Conservation (phyloP, 1,140 invertebrate genomes). For the Leguminivora glycinivorella region DNA sequence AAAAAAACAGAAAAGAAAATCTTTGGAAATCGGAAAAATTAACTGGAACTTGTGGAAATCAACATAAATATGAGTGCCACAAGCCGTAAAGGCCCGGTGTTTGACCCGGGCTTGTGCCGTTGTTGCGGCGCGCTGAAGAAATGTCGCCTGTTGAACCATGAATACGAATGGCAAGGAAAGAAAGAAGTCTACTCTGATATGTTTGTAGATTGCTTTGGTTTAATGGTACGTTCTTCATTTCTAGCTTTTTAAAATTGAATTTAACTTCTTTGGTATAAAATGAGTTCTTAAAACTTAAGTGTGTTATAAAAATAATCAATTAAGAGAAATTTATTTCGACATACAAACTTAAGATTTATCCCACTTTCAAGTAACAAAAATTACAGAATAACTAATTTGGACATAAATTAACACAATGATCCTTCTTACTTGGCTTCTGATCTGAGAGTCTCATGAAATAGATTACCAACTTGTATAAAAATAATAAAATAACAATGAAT, state of each 20-base stretch:
- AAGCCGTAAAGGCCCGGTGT: slow-evolving; percentile 55
- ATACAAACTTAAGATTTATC: too few species aligned
- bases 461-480: too few species aligned
- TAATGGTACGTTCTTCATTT: slow-evolving; percentile 46
- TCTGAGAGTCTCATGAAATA: too few species aligned
- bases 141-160: slow-evolving; percentile 60
- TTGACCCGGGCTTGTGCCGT: slow-evolving; percentile 60
- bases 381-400: too few species aligned
- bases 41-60: slow-evolving; percentile 28
- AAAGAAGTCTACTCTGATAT: slow-evolving; percentile 69
- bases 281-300: not conserved
- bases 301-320: not conserved
- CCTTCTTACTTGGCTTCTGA: too few species aligned
- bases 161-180: slow-evolving; percentile 61
- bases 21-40: not conserved
- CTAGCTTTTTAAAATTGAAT: not conserved
- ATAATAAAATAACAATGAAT: too few species aligned
- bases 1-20: not conserved
- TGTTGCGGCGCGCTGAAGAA: slow-evolving; percentile 63
- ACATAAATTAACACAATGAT: too few species aligned
- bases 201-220: slow-evolving; percentile 66
- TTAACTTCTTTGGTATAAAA: not conserved
- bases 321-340: too few species aligned
- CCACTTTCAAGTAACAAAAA: too few species aligned
- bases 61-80: slow-evolving; percentile 35